Percentiles rank a stretch among this genome's conserved stretches.
phyloP scores from a whole-genome alignment of 2,113 vertebrate genomes.

The Heterotilapia buettikoferi region DNA sequence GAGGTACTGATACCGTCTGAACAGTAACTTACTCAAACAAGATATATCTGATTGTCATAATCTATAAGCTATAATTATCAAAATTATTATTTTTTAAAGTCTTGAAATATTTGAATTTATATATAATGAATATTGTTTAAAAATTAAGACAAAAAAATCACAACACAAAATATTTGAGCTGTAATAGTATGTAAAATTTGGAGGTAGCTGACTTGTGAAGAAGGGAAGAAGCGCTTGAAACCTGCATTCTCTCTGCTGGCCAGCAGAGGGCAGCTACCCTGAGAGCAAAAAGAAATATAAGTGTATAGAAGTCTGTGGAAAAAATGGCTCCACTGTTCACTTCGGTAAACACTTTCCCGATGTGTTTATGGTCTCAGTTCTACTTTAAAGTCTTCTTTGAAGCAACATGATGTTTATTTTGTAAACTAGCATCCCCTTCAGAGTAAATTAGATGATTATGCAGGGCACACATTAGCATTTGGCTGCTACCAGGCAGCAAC shows the following conservation, averaged over 20 bases:
- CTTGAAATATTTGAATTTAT: neutral
- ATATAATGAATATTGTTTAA: neutral
- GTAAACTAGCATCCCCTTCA: neutral
- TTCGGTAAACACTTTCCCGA: neutral
- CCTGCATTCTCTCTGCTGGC: neutral
- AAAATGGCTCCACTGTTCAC: neutral
- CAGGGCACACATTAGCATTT: neutral
- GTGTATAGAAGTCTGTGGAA: neutral
- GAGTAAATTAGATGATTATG: neutral
- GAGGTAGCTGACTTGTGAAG: neutral
- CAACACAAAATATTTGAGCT: neutral
- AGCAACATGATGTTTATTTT: neutral
- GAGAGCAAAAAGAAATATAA: neutral
- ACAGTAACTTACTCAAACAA: neutral
- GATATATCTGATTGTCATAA: neutral
- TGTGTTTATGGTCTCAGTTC: neutral
- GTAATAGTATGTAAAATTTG: neutral
- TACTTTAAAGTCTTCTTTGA: neutral
- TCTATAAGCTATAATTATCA: fast-evolving
- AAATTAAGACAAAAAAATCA: neutral
- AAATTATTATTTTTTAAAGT: neutral
- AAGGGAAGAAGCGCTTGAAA: neutral
- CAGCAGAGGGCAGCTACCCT: neutral
- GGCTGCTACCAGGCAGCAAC: neutral
- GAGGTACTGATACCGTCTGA: neutral